Evolutionary conservation across 2,888 invertebrate genomes (phyloP).

Genomic region (Ectobius pallidus): DNA sequence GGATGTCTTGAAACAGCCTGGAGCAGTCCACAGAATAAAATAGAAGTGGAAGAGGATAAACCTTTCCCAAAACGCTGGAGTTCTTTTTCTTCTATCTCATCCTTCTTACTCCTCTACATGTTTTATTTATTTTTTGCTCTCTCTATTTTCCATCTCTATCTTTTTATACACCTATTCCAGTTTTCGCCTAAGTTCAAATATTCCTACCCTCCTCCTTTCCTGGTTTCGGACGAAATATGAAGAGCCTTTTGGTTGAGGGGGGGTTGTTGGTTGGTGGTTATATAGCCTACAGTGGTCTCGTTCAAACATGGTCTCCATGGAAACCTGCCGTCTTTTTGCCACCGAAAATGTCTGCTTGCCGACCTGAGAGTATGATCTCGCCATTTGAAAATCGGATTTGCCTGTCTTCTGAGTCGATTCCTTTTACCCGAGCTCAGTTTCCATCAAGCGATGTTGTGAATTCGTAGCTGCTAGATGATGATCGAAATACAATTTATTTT

Average conservation of each 20-base stretch:
- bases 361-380: not conserved
- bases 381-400: conserved; percentile 26
- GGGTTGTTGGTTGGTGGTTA: not conserved
- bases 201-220: conserved; percentile 6
- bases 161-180: conserved; percentile 15
- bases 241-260: not conserved
- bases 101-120: not conserved
- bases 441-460: not conserved
- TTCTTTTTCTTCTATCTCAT: conserved; percentile 7
- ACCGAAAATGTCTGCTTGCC: not conserved
- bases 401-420: not conserved
- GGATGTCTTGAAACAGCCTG: not conserved
- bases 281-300: conserved; percentile 14
- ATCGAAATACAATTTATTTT: conserved; percentile 1
- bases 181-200: conserved; percentile 26
- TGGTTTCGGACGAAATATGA: conserved; percentile 23
- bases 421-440: not conserved
- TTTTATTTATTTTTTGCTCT: conserved; percentile 34
- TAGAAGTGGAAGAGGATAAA: conserved; percentile 14
- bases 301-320: conserved; percentile 37
- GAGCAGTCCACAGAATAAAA: not conserved
- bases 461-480: not conserved
- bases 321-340: conserved; percentile 28
- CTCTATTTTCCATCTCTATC: not conserved
- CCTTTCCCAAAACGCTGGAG: conserved; percentile 25